A percentile compares a stretch with the other conserved stretches of the same genome.
phyloP scores from a whole-genome alignment of 2,888 invertebrate genomes.

The Diaprepes abbreviatus region DNA sequence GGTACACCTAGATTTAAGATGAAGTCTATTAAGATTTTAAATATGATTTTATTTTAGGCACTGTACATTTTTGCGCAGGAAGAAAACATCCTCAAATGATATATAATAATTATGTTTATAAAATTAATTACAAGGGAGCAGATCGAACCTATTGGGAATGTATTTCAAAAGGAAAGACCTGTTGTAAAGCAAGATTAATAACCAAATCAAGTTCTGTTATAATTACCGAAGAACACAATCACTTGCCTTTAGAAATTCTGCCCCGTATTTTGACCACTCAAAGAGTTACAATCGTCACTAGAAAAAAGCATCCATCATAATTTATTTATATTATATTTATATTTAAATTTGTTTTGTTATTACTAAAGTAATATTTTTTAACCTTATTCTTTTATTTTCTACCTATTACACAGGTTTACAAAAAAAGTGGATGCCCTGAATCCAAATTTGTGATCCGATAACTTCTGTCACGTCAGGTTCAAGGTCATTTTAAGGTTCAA shows the following conservation, averaged over 20 bases:
- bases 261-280: slow-evolving; percentile 48
- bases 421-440: no score
- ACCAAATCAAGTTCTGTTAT: slow-evolving; percentile 52
- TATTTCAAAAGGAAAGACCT: slow-evolving; percentile 51
- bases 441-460: no score
- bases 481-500: no score
- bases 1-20: no score
- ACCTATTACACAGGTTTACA: no score
- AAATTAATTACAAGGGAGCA: slow-evolving; percentile 54
- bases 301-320: neutral
- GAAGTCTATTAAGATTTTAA: no score
- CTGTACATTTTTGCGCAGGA: slow-evolving; percentile 51
- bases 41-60: slow-evolving; percentile 47
- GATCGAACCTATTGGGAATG: slow-evolving; percentile 60
- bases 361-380: no score
- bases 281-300: slow-evolving; percentile 46
- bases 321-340: neutral
- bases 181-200: slow-evolving; percentile 57
- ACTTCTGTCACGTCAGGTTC: no score
- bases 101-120: slow-evolving; percentile 55
- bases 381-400: no score
- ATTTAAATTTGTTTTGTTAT: no score
- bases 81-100: slow-evolving; percentile 56
- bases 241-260: slow-evolving; percentile 38
- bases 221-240: slow-evolving; percentile 54